phyloP scores from a whole-genome alignment of 2,797 vertebrate species.

The Linurgus olivaceus region DNA sequence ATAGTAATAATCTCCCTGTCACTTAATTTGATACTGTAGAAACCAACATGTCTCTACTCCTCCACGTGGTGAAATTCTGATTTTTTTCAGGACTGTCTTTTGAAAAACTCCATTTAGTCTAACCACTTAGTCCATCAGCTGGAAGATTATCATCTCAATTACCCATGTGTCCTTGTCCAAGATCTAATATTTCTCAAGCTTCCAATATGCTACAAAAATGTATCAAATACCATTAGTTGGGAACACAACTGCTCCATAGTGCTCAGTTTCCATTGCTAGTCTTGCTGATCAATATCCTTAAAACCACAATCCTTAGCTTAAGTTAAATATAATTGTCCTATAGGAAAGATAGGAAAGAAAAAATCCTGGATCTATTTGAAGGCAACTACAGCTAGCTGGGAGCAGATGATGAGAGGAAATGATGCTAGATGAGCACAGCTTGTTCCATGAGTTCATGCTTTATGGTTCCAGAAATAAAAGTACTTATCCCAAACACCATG shows the following conservation, averaged over 20 bases:
- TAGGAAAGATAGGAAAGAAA: neutral
- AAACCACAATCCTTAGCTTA: neutral
- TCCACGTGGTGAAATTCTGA: neutral
- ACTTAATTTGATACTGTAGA: neutral
- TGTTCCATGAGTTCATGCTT: neutral
- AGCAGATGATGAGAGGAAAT: neutral
- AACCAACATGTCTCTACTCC: neutral
- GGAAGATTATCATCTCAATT: neutral
- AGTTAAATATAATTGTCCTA: neutral
- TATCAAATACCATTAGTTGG: neutral
- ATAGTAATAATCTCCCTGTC: neutral
- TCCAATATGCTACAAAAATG: neutral
- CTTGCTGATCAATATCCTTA: neutral
- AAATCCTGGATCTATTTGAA: neutral
- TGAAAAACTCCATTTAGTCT: neutral
- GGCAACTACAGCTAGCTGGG: neutral
- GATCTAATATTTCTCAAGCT: neutral
- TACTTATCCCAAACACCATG: neutral
- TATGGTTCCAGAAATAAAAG: neutral
- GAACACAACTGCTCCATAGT: neutral
- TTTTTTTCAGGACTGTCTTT: neutral
- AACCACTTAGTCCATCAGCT: neutral
- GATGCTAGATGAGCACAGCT: neutral
- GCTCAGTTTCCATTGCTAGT: neutral
- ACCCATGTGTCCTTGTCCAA: neutral